A percentile compares a stretch with the other conserved stretches of the same genome.
phyloP scores from a whole-genome alignment of 1,140 invertebrate species.

The Heliconius himera region DNA sequence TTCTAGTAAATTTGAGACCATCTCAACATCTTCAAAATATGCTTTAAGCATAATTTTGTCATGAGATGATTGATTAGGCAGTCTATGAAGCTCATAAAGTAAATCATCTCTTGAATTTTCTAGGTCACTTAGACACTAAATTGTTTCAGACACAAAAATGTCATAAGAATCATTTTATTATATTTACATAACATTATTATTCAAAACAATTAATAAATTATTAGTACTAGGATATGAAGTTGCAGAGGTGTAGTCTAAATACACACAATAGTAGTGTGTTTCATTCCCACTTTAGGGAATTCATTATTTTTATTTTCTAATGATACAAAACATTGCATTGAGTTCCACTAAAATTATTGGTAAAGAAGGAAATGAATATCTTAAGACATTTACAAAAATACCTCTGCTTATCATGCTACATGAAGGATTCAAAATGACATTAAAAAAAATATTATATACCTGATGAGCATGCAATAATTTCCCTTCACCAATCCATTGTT shows the following conservation, averaged over 20 bases:
- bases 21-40: conserved; percentile 97
- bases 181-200: background rate
- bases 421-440: too few species aligned
- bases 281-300: too few species aligned
- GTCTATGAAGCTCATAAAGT: conserved; percentile 95
- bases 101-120: conserved; percentile 98
- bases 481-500: conserved; percentile 96
- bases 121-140: conserved; percentile 93
- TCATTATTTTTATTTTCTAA: too few species aligned
- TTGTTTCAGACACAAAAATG: conserved; percentile 5
- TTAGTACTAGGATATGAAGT: too few species aligned
- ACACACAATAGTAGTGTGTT: too few species aligned
- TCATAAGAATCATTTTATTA: background rate
- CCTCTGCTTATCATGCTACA: too few species aligned
- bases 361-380: too few species aligned
- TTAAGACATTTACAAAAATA: too few species aligned
- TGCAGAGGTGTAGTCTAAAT: too few species aligned
- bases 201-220: too few species aligned
- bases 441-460: conserved; percentile 58
- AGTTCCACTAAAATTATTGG: too few species aligned
- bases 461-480: conserved; percentile 97
- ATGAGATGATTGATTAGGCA: conserved; percentile 94
- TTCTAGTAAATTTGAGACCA: conserved; percentile 93
- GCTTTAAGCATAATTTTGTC: conserved; percentile 96
- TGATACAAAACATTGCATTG: too few species aligned